Conservation (phyloP, 2,797 vertebrate species). For the Syncerus caffer region DNA sequence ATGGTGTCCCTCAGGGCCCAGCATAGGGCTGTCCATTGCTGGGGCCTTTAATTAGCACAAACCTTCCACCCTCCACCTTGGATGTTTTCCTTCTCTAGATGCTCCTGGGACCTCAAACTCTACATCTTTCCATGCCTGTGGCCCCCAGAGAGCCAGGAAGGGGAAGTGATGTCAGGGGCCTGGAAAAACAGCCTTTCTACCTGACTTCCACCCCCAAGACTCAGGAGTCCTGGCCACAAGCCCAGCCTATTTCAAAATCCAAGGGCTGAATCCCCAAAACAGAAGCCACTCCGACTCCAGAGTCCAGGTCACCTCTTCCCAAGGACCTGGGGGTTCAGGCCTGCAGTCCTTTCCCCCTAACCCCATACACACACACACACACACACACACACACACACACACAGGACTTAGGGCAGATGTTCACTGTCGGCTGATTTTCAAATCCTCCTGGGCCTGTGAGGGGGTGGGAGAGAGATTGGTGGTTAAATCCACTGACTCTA, state of each 20-base stretch:
- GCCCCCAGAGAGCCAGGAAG: slow-evolving; percentile 71
- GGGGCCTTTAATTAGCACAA: slow-evolving; percentile 63
- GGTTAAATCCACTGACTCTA: slow-evolving; percentile 52
- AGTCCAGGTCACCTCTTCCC: not conserved
- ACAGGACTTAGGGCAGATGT: slow-evolving; percentile 46
- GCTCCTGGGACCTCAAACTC: slow-evolving; percentile 50
- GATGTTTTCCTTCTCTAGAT: slow-evolving; percentile 55
- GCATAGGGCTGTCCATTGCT: slow-evolving; percentile 23
- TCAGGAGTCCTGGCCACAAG: not conserved
- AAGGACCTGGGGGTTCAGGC: not conserved
- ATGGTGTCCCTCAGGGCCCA: slow-evolving; percentile 33
- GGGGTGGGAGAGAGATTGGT: slow-evolving; percentile 9
- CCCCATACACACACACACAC: not conserved
- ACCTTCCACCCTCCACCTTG: slow-evolving; percentile 10
- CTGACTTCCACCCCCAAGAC: slow-evolving; percentile 43
- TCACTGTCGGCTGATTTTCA: slow-evolving; percentile 46
- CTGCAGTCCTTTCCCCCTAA: not conserved
- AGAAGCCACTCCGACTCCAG: not conserved
- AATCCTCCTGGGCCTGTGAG: slow-evolving; percentile 36
- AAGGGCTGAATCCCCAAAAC: not conserved
- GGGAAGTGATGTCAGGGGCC: slow-evolving; percentile 50
- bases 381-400: not conserved
- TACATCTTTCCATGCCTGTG: slow-evolving; percentile 76
- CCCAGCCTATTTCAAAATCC: not conserved
- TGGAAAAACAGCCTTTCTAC: slow-evolving; percentile 55